These are phyloP conservation scores for Centropristis striata DNA, from an alignment of 2,113 vertebrate species.

Conservation along the genomic window DNA sequence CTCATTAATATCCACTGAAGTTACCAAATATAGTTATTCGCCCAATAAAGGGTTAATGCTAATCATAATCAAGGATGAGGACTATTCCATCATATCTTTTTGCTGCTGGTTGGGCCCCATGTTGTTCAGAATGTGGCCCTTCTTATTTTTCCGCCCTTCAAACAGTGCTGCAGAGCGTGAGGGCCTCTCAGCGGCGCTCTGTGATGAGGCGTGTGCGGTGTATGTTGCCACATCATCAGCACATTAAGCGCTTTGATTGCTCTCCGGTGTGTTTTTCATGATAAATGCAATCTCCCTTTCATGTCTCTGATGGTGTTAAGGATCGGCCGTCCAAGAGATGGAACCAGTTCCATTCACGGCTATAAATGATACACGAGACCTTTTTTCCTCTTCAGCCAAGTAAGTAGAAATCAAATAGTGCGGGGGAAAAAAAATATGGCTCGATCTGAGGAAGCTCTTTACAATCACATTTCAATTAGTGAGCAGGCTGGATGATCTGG, in stretches of 20 bases:
- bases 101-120: too few species aligned
- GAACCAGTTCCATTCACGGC: background rate
- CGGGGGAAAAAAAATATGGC: background rate
- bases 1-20: too few species aligned
- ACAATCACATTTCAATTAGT: constrained; percentile 36
- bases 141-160: too few species aligned
- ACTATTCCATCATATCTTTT: too few species aligned
- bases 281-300: constrained; percentile 34
- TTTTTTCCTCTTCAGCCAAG: constrained; percentile 42
- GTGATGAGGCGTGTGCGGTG: background rate
- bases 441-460: constrained; percentile 38
- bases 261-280: constrained; percentile 25
- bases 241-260: constrained; percentile 38
- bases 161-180: too few species aligned
- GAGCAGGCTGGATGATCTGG: constrained; percentile 25
- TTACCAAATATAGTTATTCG: too few species aligned
- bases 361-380: constrained; percentile 24
- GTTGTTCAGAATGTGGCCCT: too few species aligned
- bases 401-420: constrained; percentile 28
- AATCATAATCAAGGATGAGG: too few species aligned
- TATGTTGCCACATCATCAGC: constrained; percentile 33
- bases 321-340: constrained; percentile 17
- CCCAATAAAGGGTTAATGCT: too few species aligned
- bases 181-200: background rate
- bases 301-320: constrained; percentile 17